Evolutionary conservation across 30 jellyfish, hydroid and myxozoan genomes (phyloP).

Genomic region (Hydra vulgaris): DNA sequence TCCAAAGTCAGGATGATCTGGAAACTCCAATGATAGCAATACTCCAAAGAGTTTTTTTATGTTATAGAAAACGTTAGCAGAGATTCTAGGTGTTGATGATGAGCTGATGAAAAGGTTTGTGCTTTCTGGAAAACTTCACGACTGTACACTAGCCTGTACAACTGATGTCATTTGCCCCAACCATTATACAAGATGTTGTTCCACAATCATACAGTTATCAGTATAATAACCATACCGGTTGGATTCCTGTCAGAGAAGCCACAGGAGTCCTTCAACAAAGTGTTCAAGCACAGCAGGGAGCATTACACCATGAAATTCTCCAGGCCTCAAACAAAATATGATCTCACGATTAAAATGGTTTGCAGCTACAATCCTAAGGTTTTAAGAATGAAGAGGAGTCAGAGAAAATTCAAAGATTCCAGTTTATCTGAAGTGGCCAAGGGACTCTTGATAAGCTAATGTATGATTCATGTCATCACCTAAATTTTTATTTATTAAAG

Average conservation of each 20-base stretch:
- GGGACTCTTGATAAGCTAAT: neutral
- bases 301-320: neutral
- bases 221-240: neutral
- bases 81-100: neutral
- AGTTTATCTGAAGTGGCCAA: neutral
- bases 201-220: neutral
- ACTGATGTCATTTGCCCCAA: neutral
- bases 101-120: neutral
- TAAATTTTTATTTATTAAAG: too few relatives aligned
- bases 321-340: neutral
- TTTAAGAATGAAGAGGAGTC: neutral
- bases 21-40: neutral
- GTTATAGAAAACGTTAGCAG: neutral
- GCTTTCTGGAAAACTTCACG: neutral
- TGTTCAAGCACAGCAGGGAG: neutral
- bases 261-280: neutral
- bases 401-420: neutral
- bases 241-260: neutral
- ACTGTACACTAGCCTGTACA: neutral
- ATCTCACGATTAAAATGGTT: neutral
- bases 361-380: neutral
- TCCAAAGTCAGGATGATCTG: neutral
- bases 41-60: too few relatives aligned
- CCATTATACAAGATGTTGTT: neutral
- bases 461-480: neutral